A percentile compares a stretch with the other conserved stretches of the same genome.
phyloP scores from a whole-genome alignment of 2,888 invertebrate genomes.

The Trichogramma evanescens region DNA sequence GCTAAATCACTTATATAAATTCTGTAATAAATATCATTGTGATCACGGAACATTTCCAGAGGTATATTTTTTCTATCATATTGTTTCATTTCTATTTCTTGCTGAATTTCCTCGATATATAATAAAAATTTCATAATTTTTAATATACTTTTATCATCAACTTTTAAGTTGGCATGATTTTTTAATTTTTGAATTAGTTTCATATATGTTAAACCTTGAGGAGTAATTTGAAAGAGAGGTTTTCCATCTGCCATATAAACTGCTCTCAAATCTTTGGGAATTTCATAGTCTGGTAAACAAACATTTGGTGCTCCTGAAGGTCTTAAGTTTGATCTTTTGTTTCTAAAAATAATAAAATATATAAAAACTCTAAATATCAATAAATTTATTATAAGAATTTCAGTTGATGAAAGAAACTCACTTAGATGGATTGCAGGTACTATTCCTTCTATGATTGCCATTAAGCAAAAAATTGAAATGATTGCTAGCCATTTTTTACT shows the following conservation, averaged over 20 bases:
- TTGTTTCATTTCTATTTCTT: conserved; percentile 12
- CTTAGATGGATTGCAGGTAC: too few relatives aligned
- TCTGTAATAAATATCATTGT: not conserved
- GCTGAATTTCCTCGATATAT: conserved; percentile 17
- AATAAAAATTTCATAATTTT: conserved; percentile 14
- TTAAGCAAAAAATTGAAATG: too few relatives aligned
- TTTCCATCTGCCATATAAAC: conserved; percentile 2
- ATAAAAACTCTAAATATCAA: too few relatives aligned
- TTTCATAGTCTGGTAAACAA: conserved; percentile 1
- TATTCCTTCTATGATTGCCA: too few relatives aligned
- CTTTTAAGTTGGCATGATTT: not conserved
- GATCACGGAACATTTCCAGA: not conserved
- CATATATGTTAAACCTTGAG: conserved; percentile 1
- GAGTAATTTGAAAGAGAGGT: conserved; percentile 1
- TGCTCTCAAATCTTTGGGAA: conserved; percentile 9
- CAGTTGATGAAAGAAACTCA: too few relatives aligned
- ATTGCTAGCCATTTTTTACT: too few relatives aligned
- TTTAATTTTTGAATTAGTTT: conserved; percentile 3
- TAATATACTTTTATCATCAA: conserved; percentile 6
- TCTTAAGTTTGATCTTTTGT: too few relatives aligned
- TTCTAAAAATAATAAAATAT: too few relatives aligned
- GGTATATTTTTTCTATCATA: conserved; percentile 2
- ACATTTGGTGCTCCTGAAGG: not conserved
- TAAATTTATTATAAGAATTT: too few relatives aligned
- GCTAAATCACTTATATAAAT: conserved; percentile 9